Evolutionary conservation across 1,140 invertebrate genomes (phyloP).

Genomic region (Nasonia giraulti): DNA sequence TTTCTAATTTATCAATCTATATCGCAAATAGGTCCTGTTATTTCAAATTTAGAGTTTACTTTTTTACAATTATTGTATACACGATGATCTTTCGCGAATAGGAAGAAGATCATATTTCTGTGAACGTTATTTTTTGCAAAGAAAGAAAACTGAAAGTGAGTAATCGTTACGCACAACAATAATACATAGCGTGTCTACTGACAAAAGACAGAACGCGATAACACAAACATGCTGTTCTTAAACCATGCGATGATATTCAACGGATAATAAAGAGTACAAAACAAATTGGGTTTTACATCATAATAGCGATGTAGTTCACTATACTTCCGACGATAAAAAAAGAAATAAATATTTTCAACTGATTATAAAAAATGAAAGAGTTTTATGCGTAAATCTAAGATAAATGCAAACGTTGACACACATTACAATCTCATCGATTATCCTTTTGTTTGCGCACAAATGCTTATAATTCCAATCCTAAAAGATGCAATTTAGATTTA

Average conservation of each 20-base stretch:
- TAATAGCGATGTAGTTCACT: background rate
- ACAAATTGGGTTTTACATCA: conserved; percentile 50
- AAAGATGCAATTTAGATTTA: background rate
- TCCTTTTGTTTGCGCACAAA: background rate
- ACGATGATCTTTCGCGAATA: background rate
- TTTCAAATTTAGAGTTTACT: conserved; percentile 64
- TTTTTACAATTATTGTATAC: conserved; percentile 53
- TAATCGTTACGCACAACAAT: background rate
- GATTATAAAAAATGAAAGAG: conserved; percentile 2
- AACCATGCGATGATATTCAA: conserved; percentile 7
- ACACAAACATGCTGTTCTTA: background rate
- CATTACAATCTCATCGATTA: background rate
- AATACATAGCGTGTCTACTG: background rate
- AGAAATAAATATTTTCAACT: conserved; percentile 11
- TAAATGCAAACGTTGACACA: conserved; percentile 31
- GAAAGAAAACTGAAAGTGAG: background rate
- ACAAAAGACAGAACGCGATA: background rate
- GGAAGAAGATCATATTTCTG: background rate
- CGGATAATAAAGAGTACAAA: conserved; percentile 62
- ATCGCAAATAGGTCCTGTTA: conserved; percentile 66
- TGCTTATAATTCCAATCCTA: background rate
- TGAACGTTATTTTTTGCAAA: background rate
- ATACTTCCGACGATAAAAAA: background rate
- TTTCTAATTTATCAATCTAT: conserved; percentile 64
- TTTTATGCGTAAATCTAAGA: conserved; percentile 19